These are phyloP conservation scores for Penaeus vannamei DNA, from an alignment of 1,140 invertebrate species.

Conservation along the genomic window DNA sequence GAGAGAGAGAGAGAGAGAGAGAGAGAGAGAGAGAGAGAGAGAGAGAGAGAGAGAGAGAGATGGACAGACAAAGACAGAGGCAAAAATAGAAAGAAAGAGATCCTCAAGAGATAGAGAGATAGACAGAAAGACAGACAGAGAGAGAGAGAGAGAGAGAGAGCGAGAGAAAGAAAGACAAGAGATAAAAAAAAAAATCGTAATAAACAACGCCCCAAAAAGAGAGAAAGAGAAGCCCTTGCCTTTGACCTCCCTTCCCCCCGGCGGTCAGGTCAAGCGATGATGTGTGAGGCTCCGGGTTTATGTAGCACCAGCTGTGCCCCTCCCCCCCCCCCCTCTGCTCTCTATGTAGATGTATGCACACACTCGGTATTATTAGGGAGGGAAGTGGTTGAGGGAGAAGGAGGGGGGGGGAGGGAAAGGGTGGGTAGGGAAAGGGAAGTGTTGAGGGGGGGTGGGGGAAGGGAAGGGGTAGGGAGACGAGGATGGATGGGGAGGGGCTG, in stretches of 20 bases:
- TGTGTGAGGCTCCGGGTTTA: too few relatives aligned
- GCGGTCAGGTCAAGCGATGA: not conserved
- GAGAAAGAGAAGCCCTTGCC: not conserved
- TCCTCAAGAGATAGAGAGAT: not conserved
- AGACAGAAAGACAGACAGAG: not conserved
- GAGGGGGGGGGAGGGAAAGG: too few relatives aligned
- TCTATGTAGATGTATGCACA: not conserved
- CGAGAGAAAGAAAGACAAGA: not conserved
- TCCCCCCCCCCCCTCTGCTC: not conserved
- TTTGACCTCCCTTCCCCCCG: not conserved
- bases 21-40: too few relatives aligned
- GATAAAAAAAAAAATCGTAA: not conserved
- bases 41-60: too few relatives aligned
- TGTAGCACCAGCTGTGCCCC: not conserved
- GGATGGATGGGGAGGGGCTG: not conserved
- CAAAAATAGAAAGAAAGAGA: too few relatives aligned
- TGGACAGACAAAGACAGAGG: too few relatives aligned
- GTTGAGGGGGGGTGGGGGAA: not conserved
- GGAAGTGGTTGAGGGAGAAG: not conserved
- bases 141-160: not conserved
- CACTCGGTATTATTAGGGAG: not conserved
- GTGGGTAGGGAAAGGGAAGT: not conserved
- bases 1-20: too few relatives aligned
- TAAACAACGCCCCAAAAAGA: not conserved
- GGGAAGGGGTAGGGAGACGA: not conserved